phyloP scores from a whole-genome alignment of 2,888 invertebrate genomes.

The Pyrochroa serraticornis region DNA sequence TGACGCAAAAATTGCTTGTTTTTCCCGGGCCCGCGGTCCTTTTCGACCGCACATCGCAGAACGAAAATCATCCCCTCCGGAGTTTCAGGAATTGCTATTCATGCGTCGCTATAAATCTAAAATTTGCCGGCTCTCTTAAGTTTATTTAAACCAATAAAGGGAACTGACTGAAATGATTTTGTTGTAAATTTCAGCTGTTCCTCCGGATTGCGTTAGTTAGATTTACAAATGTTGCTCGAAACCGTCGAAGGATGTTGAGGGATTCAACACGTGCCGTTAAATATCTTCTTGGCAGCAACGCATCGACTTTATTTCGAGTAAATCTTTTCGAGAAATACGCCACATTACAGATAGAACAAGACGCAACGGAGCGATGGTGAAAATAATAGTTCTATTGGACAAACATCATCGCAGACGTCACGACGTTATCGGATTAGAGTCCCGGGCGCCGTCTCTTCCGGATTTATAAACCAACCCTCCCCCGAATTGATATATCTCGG shows the following conservation, averaged over 20 bases:
- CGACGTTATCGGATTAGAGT: conserved; percentile 14
- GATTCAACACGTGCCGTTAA: conserved; percentile 7
- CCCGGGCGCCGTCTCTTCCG: background rate
- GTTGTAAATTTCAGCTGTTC: too few species aligned
- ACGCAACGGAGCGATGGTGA: background rate
- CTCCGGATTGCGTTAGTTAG: too few species aligned
- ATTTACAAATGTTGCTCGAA: too few species aligned
- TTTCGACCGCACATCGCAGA: background rate
- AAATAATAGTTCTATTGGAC: conserved; percentile 15
- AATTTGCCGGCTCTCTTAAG: too few species aligned
- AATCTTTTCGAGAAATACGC: conserved; percentile 14
- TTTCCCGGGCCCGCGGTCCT: conserved; percentile 2
- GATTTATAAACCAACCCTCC: conserved; percentile 14
- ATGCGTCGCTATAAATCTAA: too few species aligned
- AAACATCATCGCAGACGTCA: conserved; percentile 6
- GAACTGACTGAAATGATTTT: too few species aligned
- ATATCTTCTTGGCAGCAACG: conserved; percentile 1
- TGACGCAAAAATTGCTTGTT: conserved; percentile 2
- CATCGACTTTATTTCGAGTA: conserved; percentile 10
- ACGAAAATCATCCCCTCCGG: background rate
- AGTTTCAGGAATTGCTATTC: too few species aligned
- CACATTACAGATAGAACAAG: background rate
- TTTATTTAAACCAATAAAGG: too few species aligned
- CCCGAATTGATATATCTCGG: conserved; percentile 11
- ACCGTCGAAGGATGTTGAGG: background rate